Evolutionary conservation across 1,140 invertebrate genomes (phyloP).

Genomic region (Agrilus planipennis): DNA sequence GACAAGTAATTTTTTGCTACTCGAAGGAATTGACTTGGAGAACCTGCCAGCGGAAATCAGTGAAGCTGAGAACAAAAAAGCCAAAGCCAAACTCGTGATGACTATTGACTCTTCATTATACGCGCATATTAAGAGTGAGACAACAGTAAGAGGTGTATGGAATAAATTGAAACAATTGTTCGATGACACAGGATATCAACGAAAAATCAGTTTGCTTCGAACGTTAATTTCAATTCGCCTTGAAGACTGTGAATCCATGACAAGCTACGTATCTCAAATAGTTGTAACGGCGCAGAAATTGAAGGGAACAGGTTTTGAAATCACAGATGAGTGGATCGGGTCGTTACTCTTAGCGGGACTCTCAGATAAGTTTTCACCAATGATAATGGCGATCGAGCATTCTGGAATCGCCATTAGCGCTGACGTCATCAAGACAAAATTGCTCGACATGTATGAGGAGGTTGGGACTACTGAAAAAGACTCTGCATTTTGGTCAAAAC

Average conservation of each 20-base stretch:
- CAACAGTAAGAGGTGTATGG: constrained; percentile 22
- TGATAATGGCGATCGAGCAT: constrained; percentile 31
- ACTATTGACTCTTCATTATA: constrained; percentile 26
- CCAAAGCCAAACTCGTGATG: constrained; percentile 26
- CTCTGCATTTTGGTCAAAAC: too few species aligned
- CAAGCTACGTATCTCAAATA: constrained; percentile 15
- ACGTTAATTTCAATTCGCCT: constrained; percentile 19
- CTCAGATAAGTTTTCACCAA: constrained; percentile 25
- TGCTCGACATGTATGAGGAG: constrained; percentile 21
- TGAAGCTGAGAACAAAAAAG: constrained; percentile 13
- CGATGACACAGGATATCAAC: constrained; percentile 18
- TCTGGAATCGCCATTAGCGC: constrained; percentile 13
- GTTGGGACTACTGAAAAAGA: too few species aligned
- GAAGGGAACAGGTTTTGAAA: constrained; percentile 17
- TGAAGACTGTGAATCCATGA: constrained; percentile 19
- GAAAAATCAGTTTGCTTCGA: constrained; percentile 21
- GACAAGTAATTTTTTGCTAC: constrained; percentile 17
- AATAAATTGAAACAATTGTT: constrained; percentile 20
- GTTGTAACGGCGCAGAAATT: constrained; percentile 16
- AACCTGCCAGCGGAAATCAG: constrained; percentile 11
- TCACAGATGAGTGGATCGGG: constrained; percentile 29
- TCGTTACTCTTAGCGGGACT: constrained; percentile 28
- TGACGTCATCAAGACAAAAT: constrained; percentile 16
- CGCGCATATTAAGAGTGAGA: constrained; percentile 23
- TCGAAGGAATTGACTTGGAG: constrained; percentile 14